Conservation (phyloP, 2,113 vertebrate genomes). For the Natator depressus region DNA sequence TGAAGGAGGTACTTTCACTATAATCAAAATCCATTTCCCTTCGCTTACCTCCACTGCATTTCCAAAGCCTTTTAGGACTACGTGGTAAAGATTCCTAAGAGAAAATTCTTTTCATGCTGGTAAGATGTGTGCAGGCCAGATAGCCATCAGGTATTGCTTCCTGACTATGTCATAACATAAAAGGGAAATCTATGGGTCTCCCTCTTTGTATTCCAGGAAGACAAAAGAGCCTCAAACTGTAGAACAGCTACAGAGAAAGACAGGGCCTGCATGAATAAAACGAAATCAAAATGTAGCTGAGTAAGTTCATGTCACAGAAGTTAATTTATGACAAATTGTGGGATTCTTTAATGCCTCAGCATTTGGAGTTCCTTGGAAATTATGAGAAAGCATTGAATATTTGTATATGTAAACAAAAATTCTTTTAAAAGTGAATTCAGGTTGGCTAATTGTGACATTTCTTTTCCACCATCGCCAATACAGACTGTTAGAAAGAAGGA, state of each 20-base stretch:
- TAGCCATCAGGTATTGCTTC: no score
- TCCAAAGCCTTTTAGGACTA: not conserved
- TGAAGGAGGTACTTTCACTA: not conserved
- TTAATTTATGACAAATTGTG: not conserved
- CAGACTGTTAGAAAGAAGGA: not conserved
- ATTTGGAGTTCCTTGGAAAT: not conserved
- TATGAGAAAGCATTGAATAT: not conserved
- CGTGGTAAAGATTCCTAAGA: not conserved
- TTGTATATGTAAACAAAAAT: not conserved
- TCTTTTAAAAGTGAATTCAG: not conserved
- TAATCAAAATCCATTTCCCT: not conserved
- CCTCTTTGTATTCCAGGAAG: not conserved
- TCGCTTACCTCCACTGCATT: not conserved
- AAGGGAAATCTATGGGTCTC: not conserved
- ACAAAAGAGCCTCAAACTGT: not conserved
- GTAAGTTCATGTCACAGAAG: not conserved
- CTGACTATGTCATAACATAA: not conserved
- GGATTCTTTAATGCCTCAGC: not conserved
- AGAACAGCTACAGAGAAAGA: not conserved
- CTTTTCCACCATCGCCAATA: not conserved
- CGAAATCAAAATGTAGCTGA: not conserved
- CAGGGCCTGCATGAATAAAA: not conserved
- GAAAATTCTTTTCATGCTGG: not conserved
- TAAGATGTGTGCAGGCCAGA: not conserved
- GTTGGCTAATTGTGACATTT: not conserved